Evolutionary conservation across 2,797 vertebrate genomes (phyloP).

Genomic region (Syngnathus acus): DNA sequence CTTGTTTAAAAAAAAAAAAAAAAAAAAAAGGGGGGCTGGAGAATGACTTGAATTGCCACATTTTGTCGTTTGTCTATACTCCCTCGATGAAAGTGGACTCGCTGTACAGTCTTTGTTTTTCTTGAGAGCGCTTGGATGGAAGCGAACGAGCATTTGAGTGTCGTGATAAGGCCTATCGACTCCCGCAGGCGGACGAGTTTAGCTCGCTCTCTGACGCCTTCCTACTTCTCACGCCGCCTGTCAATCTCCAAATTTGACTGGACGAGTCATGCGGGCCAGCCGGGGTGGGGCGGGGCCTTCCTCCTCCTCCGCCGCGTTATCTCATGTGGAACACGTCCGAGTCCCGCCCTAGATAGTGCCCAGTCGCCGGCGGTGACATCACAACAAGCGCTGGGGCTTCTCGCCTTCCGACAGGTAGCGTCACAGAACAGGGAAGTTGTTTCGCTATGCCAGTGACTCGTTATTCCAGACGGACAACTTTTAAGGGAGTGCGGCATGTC

Average conservation of each 20-base stretch:
- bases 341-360: conserved; percentile 79
- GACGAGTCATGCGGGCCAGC: conserved; percentile 25
- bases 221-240: conserved; percentile 29
- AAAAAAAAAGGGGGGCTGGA: too few relatives aligned
- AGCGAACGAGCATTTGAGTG: conserved; percentile 19
- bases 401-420: conserved; percentile 58
- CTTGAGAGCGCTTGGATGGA: conserved; percentile 13
- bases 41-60: too few relatives aligned
- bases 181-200: conserved; percentile 44
- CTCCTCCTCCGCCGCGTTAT: conserved; percentile 66
- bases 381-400: conserved; percentile 46
- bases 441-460: conserved; percentile 15
- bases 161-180: conserved; percentile 73
- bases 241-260: conserved; percentile 44
- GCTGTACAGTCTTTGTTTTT: background rate
- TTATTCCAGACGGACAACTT: conserved; percentile 29
- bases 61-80: too few relatives aligned
- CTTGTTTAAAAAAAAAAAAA: too few relatives aligned
- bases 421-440: conserved; percentile 20
- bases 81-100: too few relatives aligned
- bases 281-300: conserved; percentile 52
- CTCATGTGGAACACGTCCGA: conserved; percentile 73
- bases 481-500: conserved; percentile 21
- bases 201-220: conserved; percentile 11
- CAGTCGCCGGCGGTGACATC: conserved; percentile 53